Conservation (phyloP, 2,113 vertebrate species). For the Microcebus ravelobensis region DNA sequence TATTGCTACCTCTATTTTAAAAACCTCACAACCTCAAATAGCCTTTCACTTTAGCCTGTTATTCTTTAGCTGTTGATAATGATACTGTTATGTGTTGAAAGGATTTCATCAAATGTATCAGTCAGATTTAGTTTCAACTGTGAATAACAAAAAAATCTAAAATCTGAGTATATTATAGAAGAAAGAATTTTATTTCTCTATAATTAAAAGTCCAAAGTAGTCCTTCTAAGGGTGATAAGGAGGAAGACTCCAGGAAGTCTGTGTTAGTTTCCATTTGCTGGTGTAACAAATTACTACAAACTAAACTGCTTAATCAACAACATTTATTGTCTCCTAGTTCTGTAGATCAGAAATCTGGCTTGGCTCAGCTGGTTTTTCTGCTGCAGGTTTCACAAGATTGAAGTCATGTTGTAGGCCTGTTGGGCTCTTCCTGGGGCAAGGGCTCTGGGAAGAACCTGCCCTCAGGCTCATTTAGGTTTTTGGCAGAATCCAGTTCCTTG, state of each 20-base stretch:
- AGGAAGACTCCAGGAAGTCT: background rate
- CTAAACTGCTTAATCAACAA: background rate
- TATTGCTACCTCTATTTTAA: background rate
- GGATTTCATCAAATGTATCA: background rate
- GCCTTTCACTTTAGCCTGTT: background rate
- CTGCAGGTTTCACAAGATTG: background rate
- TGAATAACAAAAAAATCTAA: background rate
- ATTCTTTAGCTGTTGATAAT: conserved; percentile 16
- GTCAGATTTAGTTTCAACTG: conserved; percentile 14
- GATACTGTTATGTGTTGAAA: background rate
- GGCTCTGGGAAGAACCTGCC: background rate
- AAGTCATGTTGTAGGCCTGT: background rate
- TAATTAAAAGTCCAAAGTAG: background rate
- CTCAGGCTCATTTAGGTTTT: background rate
- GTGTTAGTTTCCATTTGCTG: background rate
- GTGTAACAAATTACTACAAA: background rate
- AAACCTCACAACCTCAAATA: background rate
- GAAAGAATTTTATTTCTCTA: background rate
- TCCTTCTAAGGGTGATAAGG: background rate
- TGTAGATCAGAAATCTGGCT: background rate
- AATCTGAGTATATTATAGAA: background rate
- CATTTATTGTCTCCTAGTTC: background rate
- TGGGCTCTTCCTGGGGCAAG: background rate
- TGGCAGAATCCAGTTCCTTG: background rate
- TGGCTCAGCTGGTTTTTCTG: background rate